Evolutionary conservation across 2,113 vertebrate species (phyloP).

Genomic region (Trichechus manatus): DNA sequence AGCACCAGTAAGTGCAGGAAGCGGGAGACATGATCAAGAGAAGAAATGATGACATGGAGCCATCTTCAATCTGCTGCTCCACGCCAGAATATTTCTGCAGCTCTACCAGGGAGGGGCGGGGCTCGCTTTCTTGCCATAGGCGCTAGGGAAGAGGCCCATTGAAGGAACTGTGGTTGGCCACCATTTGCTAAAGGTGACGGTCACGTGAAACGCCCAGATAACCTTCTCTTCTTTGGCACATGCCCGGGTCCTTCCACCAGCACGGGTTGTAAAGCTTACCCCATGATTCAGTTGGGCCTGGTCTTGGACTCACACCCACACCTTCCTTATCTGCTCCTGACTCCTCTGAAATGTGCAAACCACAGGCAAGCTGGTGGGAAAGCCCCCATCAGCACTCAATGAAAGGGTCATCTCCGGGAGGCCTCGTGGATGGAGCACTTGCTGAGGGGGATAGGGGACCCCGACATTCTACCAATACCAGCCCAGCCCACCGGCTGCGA

Average conservation of each 20-base stretch:
- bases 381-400: conserved; percentile 45
- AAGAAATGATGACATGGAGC: not conserved
- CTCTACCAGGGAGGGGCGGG: not conserved
- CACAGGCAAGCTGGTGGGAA: conserved; percentile 37
- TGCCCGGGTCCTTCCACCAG: not conserved
- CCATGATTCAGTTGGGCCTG: fast-evolving
- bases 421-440: conserved; percentile 53
- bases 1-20: not conserved
- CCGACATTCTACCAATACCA: not conserved
- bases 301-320: not conserved
- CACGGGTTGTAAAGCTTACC: not conserved
- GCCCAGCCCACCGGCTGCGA: conserved; percentile 74
- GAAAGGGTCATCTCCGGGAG: conserved; percentile 66
- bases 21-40: not conserved
- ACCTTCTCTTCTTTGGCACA: conserved; percentile 56
- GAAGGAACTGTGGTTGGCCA: not conserved
- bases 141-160: not conserved
- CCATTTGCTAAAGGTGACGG: not conserved
- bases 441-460: conserved; percentile 49
- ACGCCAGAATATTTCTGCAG: not conserved
- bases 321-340: not conserved
- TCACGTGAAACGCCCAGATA: not conserved
- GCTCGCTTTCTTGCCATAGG: not conserved
- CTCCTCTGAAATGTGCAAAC: not conserved
- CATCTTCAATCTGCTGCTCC: not conserved